Percentiles rank a stretch among this genome's conserved stretches.
phyloP scores from a whole-genome alignment of 92 coral and sea anemone species.

The Plumapathes pennacea region DNA sequence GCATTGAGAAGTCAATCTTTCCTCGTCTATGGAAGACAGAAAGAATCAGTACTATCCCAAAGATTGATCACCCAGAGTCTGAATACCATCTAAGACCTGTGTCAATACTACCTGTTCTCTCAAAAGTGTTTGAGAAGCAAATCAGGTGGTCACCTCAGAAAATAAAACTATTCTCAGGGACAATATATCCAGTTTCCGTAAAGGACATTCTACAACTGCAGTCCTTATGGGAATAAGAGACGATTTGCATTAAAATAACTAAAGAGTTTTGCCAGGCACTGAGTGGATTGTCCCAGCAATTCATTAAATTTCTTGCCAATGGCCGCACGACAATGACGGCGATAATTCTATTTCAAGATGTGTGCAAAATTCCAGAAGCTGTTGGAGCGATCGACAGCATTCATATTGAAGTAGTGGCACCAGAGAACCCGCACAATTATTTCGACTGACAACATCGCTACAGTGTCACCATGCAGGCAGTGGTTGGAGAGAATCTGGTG shows the following conservation, averaged over 20 bases:
- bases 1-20: conserved; percentile 22
- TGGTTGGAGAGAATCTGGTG: conserved; percentile 48
- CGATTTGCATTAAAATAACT: conserved; percentile 8
- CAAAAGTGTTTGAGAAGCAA: conserved; percentile 30
- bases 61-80: conserved; percentile 7
- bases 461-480: conserved; percentile 41
- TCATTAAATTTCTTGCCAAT: conserved; percentile 26
- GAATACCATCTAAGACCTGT: conserved; percentile 19
- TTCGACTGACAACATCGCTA: conserved; percentile 32
- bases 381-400: conserved; percentile 55
- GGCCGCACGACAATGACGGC: conserved; percentile 38
- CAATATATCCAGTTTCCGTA: no score
- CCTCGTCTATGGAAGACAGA: conserved; percentile 24
- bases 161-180: no score
- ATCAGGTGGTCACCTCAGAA: no score
- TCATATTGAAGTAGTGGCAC: conserved; percentile 37
- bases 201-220: no score
- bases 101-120: conserved; percentile 35
- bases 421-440: conserved; percentile 26
- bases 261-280: conserved; percentile 45
- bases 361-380: conserved; percentile 38
- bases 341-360: conserved; percentile 45
- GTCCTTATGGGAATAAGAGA: no score
- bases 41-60: conserved; percentile 28
- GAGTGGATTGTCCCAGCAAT: conserved; percentile 3